Conservation (phyloP, 2,113 vertebrate species). For the Rhegmatorhina hoffmannsi region DNA sequence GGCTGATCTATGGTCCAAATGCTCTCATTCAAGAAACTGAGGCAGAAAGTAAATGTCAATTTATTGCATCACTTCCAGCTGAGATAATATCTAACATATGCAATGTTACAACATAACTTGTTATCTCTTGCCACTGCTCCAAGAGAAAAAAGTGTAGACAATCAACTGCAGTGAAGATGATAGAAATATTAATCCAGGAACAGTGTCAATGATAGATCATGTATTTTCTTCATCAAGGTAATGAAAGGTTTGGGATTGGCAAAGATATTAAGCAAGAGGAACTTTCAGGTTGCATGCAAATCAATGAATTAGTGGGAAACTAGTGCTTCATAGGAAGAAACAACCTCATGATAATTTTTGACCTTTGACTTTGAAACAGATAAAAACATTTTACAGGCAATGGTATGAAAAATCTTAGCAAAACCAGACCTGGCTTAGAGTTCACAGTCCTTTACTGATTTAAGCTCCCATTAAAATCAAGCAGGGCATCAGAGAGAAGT, state of each 20-base stretch:
- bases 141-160: background rate
- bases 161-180: background rate
- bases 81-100: background rate
- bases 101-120: background rate
- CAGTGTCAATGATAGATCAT: background rate
- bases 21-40: background rate
- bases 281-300: background rate
- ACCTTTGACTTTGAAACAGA: background rate
- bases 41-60: background rate
- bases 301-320: background rate
- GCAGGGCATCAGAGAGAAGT: background rate
- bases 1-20: background rate
- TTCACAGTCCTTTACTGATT: background rate
- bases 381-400: background rate
- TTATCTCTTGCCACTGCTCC: background rate
- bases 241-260: background rate
- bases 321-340: background rate
- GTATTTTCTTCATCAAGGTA: background rate
- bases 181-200: background rate
- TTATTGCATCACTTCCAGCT: background rate
- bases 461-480: background rate
- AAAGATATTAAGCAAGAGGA: background rate
- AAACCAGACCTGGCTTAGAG: background rate
- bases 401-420: background rate
- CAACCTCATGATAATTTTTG: background rate